Evolutionary conservation across 2,888 invertebrate genomes (phyloP), one percentile per base, ranked within the genome.

Genomic region (Crepidodera aurea): DNA sequence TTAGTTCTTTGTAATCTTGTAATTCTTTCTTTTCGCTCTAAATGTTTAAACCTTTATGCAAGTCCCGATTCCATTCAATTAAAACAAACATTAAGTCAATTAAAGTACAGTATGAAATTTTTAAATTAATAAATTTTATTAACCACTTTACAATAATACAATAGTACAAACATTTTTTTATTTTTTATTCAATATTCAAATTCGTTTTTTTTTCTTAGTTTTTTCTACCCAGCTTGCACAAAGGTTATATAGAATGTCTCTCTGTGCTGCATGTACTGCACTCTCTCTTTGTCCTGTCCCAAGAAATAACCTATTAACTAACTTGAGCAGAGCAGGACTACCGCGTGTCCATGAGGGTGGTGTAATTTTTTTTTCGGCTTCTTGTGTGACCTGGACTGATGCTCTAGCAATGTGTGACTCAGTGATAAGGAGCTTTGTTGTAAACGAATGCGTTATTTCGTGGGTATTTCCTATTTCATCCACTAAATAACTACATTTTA

Each of bases 181-280:
- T n/a, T n/a, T n/a, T n/a, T n/a, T n/a, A n/a, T n/a, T n/a, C n/a
- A n/a, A n/a, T n/a, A n/a, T n/a, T n/a, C n/a, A n/a, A n/a, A n/a
- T n/a, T n/a, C n/a, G n/a, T n/a, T n/a, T n/a, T n/a, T n/a, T n/a
- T n/a, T n/a, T n/a, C n/a, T n/a, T n/a, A n/a, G n/a, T n/a, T n/a
- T n/a, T n/a, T n/a, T n/a, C n/a, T n/a, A n/a, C n/a, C n/a, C 22
- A 53, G 53, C 64, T 68, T 69, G 71, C 69, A 64, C 60, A 65
- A 69, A 67, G 64, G 68, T 64, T 61, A 63, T 48, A 39, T 71
- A 71, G 71, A 57, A 68, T 72, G 73, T 73, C 69, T 78, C 71
- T 78, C 71, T 79, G 77, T 78, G 77, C 78, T 78, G 78, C 78
- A 78, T 78, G 77, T 67, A 66, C 69, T 71, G 74, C 76, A 75